A percentile compares a stretch with the other conserved stretches of the same genome.
Evolutionary conservation across 2,888 invertebrate genomes (phyloP).

Genomic region (Elysia crispata): DNA sequence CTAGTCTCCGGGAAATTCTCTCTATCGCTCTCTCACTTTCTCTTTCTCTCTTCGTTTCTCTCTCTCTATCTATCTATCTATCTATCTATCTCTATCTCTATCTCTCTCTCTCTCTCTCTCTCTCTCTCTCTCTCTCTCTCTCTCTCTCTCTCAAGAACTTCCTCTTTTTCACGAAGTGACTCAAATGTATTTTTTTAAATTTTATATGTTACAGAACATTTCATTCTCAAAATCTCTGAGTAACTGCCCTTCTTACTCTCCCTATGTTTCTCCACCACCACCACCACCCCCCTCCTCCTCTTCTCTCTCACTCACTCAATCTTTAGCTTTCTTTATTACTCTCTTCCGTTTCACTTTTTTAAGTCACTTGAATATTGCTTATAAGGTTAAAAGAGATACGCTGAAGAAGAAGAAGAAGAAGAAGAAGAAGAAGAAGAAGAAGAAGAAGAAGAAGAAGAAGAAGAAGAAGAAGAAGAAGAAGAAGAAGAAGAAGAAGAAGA

Average conservation of each 20-base stretch:
- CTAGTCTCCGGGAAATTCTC: not conserved
- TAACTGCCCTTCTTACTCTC: too few species aligned
- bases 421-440: not conserved
- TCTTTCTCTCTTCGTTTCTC: constrained; percentile 15
- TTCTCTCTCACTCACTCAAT: too few species aligned
- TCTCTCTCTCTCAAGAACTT: constrained; percentile 17
- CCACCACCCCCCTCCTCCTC: too few species aligned
- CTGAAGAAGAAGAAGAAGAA: not conserved
- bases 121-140: constrained; percentile 28
- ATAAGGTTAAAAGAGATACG: not conserved
- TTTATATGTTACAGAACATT: too few species aligned
- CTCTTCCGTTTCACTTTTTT: constrained; percentile 11
- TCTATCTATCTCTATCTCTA: not conserved
- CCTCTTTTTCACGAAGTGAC: not conserved
- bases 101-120: not conserved
- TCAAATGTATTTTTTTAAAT: not conserved
- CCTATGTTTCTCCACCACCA: too few species aligned
- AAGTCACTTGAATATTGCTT: not conserved
- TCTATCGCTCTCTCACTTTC: not conserved
- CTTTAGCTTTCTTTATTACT: not conserved
- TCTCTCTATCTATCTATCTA: constrained; percentile 12
- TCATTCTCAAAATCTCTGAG: too few species aligned
- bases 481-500: not conserved
- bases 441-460: not conserved
- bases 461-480: not conserved